These are phyloP conservation scores for Bufo gargarizans DNA, from an alignment of 2,113 vertebrate genomes.

Conservation along the genomic window DNA sequence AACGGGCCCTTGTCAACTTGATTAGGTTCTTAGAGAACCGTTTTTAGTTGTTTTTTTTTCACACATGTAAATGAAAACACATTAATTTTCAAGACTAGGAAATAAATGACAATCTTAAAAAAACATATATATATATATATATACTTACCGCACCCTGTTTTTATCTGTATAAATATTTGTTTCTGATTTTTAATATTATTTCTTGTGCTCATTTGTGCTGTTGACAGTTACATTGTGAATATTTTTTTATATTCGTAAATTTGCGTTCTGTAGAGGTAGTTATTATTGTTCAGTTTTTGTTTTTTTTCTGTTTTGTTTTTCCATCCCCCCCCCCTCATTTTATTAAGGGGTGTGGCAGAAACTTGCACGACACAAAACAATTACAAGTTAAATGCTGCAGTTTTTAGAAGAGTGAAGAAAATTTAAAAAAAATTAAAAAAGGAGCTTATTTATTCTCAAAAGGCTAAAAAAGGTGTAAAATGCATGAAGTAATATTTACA, in stretches of 20 bases:
- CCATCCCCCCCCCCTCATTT: constrained; percentile 65
- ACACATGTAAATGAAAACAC: constrained; percentile 42
- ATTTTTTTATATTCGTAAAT: constrained; percentile 75
- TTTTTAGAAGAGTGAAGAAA: constrained; percentile 89
- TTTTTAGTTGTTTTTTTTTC: constrained; percentile 33
- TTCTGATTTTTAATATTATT: constrained; percentile 80
- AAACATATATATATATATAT: constrained; percentile 48
- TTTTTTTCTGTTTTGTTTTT: constrained; percentile 59
- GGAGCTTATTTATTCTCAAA: constrained; percentile 87
- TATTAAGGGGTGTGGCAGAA: constrained; percentile 79
- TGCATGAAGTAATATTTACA: constrained; percentile 82
- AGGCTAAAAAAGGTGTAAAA: constrained; percentile 76
- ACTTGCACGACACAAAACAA: constrained; percentile 82
- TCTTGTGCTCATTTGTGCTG: constrained; percentile 87
- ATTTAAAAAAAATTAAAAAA: constrained; percentile 66
- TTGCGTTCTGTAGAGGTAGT: constrained; percentile 81
- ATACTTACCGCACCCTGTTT: constrained; percentile 68
- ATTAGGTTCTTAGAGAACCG: constrained; percentile 52
- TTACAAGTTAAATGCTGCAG: constrained; percentile 94
- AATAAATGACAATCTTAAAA: constrained; percentile 71
- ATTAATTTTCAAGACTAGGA: constrained; percentile 64
- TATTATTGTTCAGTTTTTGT: constrained; percentile 75
- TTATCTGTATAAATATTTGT: constrained; percentile 80
- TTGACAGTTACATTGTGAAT: constrained; percentile 90
- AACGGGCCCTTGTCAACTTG: constrained; percentile 39